phyloP scores from a whole-genome alignment of 1,140 invertebrate species.

The Hyles vespertilio region DNA sequence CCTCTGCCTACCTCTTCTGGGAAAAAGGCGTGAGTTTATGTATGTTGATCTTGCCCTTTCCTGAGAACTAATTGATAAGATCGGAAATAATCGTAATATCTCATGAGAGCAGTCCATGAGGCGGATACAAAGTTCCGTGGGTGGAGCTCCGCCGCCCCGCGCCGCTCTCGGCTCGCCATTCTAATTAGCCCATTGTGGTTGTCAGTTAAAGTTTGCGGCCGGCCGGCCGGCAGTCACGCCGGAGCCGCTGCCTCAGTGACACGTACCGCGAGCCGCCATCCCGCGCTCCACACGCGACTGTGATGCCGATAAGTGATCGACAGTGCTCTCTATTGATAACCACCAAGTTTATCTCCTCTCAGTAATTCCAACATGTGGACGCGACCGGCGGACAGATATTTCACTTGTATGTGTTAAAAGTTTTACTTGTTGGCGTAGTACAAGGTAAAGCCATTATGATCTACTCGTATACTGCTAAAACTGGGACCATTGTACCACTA shows the following conservation, averaged over 20 bases:
- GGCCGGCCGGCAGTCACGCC: conserved; percentile 60
- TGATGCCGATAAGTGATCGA: conserved; percentile 65
- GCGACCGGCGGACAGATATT: conserved; percentile 29
- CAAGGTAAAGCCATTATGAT: conserved; percentile 64
- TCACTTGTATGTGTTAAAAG: conserved; percentile 27
- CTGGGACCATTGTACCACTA: conserved; percentile 54
- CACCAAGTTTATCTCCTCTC: conserved; percentile 30
- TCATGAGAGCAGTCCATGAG: conserved; percentile 56
- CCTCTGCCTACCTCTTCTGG: too few relatives aligned
- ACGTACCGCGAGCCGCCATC: conserved; percentile 31
- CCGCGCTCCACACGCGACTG: conserved; percentile 40
- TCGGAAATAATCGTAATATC: conserved; percentile 35
- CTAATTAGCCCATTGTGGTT: conserved; percentile 74
- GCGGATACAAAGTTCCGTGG: conserved; percentile 70
- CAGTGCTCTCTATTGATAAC: conserved; percentile 51
- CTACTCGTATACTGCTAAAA: conserved; percentile 55
- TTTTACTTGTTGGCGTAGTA: conserved; percentile 40
- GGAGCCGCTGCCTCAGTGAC: conserved; percentile 39
- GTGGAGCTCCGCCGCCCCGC: conserved; percentile 53
- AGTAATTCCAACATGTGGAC: conserved; percentile 42
- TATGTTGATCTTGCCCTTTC: conserved; percentile 6
- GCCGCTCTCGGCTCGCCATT: conserved; percentile 60
- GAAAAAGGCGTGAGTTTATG: too few relatives aligned
- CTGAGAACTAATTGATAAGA: conserved; percentile 36
- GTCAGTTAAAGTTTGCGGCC: conserved; percentile 56